Evolutionary conservation across 2,797 vertebrate species (phyloP).

Genomic region (Mormyrus proboscirostris): DNA sequence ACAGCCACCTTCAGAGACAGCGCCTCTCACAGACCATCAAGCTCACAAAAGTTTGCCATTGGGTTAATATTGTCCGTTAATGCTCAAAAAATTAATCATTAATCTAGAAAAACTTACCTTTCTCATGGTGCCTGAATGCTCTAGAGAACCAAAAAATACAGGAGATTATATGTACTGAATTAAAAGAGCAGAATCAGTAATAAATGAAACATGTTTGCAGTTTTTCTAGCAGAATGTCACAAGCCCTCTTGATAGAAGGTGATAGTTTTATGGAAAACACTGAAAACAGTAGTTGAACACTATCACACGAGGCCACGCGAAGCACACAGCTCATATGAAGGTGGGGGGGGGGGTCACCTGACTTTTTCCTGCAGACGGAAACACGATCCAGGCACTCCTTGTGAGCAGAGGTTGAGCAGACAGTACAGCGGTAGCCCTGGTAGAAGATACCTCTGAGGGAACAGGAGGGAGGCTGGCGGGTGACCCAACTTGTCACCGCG

Average conservation of each 20-base stretch:
- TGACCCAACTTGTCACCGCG: not conserved
- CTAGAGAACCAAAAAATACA: constrained; percentile 41
- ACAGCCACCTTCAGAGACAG: not conserved
- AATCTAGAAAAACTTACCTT: constrained; percentile 49
- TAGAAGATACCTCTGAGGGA: constrained; percentile 79
- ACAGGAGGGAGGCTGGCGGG: constrained; percentile 3
- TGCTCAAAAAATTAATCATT: not conserved
- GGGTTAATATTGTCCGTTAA: not conserved
- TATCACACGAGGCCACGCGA: not conserved
- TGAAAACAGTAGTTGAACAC: not conserved
- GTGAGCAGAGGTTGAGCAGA: constrained; percentile 80
- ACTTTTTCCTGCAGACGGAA: constrained; percentile 63
- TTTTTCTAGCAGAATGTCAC: not conserved
- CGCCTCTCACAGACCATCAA: not conserved
- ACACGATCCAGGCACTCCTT: constrained; percentile 88
- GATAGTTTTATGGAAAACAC: not conserved
- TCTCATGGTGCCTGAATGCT: constrained; percentile 42
- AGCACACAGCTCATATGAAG: not conserved
- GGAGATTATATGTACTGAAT: not conserved
- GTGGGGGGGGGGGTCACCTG: constrained; percentile 52
- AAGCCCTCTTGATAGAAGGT: not conserved
- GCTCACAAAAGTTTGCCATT: not conserved
- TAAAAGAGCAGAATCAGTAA: not conserved
- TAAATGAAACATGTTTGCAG: not conserved
- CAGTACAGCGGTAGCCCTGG: constrained; percentile 81